phyloP scores from a whole-genome alignment of 2,888 invertebrate species.

The Patella depressa region DNA sequence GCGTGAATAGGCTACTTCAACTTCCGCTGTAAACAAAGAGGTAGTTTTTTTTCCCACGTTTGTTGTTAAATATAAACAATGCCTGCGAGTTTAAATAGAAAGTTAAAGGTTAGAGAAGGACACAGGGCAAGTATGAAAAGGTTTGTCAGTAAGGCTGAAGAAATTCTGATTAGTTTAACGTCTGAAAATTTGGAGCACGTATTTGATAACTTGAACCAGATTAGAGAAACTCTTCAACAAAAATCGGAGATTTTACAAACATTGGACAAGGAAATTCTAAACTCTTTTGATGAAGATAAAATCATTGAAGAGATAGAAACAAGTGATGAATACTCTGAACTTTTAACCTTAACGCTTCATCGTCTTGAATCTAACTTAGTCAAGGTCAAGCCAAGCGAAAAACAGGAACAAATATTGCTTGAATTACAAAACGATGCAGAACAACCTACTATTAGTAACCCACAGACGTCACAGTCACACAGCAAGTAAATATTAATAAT shows the following conservation, averaged over 20 bases:
- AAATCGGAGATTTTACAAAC: slow-evolving; percentile 2
- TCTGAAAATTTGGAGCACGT: neutral
- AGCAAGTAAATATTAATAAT: too few species aligned
- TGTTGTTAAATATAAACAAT: neutral
- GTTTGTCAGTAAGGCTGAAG: neutral
- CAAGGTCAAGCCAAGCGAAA: neutral
- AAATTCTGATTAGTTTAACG: neutral
- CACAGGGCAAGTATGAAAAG: neutral
- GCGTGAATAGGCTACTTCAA: too few species aligned
- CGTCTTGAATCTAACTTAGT: neutral
- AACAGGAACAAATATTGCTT: too few species aligned
- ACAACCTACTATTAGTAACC: too few species aligned
- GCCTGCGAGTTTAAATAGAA: neutral
- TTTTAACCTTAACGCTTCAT: neutral
- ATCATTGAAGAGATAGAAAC: slow-evolving; percentile 1
- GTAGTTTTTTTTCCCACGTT: too few species aligned
- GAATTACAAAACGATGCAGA: too few species aligned
- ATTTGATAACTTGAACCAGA: neutral
- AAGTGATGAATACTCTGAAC: slow-evolving; percentile 1
- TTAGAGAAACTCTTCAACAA: neutral
- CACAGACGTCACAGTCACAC: too few species aligned
- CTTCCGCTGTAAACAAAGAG: too few species aligned
- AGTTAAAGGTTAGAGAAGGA: neutral
- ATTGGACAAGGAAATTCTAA: neutral
- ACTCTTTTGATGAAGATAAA: neutral